These are phyloP conservation scores for Sisyra terminalis DNA, from an alignment of 2,888 invertebrate genomes.

Conservation along the genomic window DNA sequence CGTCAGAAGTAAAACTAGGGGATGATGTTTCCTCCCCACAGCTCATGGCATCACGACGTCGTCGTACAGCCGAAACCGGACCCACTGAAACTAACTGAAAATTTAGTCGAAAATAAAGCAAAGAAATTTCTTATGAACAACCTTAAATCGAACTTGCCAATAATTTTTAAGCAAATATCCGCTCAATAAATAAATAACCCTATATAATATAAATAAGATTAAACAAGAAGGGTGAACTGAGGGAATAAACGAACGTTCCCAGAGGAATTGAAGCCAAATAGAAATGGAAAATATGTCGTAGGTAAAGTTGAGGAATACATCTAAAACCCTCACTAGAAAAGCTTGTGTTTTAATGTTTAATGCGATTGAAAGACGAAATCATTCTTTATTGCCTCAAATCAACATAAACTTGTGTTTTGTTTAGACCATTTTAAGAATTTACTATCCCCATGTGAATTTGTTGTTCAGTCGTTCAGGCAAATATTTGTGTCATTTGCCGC, in stretches of 20 bases:
- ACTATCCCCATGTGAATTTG: too few relatives aligned
- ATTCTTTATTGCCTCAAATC: constrained; percentile 4
- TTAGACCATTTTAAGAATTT: not conserved
- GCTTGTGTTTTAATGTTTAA: not conserved
- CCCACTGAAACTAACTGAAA: constrained; percentile 3
- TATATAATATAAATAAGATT: too few relatives aligned
- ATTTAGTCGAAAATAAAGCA: not conserved
- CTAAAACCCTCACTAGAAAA: not conserved
- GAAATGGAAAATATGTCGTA: too few relatives aligned
- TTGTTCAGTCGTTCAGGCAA: too few relatives aligned
- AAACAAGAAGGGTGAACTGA: too few relatives aligned
- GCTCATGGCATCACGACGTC: constrained; percentile 6
- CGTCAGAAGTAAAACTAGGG: not conserved
- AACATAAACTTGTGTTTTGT: not conserved
- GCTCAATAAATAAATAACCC: not conserved
- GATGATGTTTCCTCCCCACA: constrained; percentile 1
- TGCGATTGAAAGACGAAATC: not conserved
- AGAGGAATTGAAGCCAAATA: too few relatives aligned
- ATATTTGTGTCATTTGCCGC: too few relatives aligned
- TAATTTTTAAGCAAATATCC: not conserved
- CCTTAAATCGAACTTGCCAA: not conserved
- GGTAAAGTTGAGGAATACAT: too few relatives aligned
- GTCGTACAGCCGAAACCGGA: not conserved
- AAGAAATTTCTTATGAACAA: not conserved
- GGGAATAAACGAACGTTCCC: too few relatives aligned